Evolutionary conservation across 2,113 vertebrate species (phyloP).

Genomic region (Sturnira hondurensis): DNA sequence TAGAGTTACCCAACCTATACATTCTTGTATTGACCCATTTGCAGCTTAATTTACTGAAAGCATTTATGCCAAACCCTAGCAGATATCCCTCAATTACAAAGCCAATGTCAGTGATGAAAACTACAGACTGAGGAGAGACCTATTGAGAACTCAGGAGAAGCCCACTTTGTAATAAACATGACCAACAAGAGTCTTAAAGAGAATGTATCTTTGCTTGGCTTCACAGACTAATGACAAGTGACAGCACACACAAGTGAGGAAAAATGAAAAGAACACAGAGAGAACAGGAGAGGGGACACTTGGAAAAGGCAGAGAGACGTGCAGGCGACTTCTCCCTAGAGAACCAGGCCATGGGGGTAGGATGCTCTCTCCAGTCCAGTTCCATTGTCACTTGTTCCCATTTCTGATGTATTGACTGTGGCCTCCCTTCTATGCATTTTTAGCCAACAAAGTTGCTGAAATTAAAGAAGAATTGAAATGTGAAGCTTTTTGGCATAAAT

Average conservation of each 20-base stretch:
- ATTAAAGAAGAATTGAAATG: slow-evolving; percentile 59
- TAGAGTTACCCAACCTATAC: neutral
- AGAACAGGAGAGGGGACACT: neutral
- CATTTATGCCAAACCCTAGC: neutral
- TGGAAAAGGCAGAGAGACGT: neutral
- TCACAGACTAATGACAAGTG: neutral
- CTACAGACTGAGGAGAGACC: neutral
- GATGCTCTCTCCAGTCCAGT: neutral
- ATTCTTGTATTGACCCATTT: neutral
- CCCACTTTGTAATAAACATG: neutral
- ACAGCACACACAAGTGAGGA: neutral
- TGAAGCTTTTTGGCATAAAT: slow-evolving; percentile 50
- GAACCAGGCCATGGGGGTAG: neutral
- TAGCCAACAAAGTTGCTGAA: slow-evolving; percentile 57
- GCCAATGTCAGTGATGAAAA: neutral
- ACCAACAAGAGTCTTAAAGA: neutral
- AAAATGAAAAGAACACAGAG: neutral
- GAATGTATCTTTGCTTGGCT: neutral
- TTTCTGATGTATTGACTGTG: slow-evolving; percentile 46
- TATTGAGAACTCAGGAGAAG: neutral
- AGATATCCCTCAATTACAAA: slow-evolving; percentile 27
- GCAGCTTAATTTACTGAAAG: neutral
- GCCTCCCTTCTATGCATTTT: slow-evolving; percentile 23
- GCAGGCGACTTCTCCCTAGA: neutral
- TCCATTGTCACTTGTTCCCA: neutral